These are phyloP conservation scores for Otus sunia DNA, from an alignment of 2,113 vertebrate genomes.

Conservation along the genomic window DNA sequence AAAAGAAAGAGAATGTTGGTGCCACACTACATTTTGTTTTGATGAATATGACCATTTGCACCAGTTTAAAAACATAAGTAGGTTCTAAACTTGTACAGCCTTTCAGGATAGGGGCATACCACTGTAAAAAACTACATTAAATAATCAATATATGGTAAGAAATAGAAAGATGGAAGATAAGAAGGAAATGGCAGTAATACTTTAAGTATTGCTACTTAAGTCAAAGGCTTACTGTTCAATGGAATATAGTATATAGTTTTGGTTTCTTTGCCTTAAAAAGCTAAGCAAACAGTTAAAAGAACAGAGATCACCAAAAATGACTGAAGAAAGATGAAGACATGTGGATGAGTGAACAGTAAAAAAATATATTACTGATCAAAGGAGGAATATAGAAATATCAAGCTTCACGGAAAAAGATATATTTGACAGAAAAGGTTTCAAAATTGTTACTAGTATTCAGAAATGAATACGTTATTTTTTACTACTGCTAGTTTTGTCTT, in stretches of 20 bases:
- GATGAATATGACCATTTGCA: background rate
- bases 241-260: background rate
- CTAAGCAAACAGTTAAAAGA: background rate
- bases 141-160: background rate
- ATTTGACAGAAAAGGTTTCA: background rate
- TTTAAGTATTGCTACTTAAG: background rate
- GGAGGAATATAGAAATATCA: background rate
- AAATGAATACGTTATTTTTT: background rate
- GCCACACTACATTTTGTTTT: background rate
- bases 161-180: background rate
- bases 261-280: background rate
- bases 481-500: background rate
- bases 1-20: background rate
- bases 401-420: background rate
- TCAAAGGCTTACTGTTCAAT: background rate
- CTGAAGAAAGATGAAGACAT: background rate
- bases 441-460: background rate
- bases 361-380: background rate
- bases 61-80: background rate
- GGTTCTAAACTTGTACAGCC: background rate
- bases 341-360: background rate
- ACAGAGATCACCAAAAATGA: background rate
- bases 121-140: background rate
- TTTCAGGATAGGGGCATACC: background rate
- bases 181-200: background rate